Evolutionary conservation across 2,113 vertebrate genomes (phyloP).

Genomic region (Strix uralensis): DNA sequence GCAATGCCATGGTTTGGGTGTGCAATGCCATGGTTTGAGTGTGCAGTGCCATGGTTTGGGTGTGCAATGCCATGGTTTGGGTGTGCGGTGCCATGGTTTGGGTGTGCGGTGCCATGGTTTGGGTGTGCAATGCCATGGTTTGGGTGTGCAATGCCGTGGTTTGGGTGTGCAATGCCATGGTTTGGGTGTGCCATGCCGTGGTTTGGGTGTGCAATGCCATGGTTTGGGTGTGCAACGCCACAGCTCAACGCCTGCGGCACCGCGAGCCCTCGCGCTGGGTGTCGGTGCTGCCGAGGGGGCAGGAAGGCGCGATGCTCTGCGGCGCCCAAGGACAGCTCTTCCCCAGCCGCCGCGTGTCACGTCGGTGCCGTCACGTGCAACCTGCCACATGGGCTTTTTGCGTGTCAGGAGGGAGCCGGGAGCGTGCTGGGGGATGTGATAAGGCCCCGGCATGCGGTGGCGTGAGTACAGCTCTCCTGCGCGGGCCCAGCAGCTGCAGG

Average conservation of each 20-base stretch:
- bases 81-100: too few species aligned
- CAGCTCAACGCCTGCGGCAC: too few species aligned
- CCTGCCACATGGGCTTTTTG: background rate
- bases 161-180: too few species aligned
- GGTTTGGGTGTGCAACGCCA: too few species aligned
- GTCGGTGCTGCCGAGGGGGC: background rate
- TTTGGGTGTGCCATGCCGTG: too few species aligned
- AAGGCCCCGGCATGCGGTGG: background rate
- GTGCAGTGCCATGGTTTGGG: too few species aligned
- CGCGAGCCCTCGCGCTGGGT: rapidly evolving
- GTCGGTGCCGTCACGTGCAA: background rate
- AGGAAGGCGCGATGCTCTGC: rapidly evolving
- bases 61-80: too few species aligned
- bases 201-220: too few species aligned
- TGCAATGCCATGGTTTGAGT: too few species aligned
- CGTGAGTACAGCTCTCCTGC: background rate
- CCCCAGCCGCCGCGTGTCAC: background rate
- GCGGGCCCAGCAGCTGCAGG: background rate
- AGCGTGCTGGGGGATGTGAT: background rate
- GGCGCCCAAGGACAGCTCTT: rapidly evolving
- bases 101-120: too few species aligned
- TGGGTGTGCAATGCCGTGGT: too few species aligned
- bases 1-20: background rate
- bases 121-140: too few species aligned
- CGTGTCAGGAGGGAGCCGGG: background rate